Conservation (phyloP, 2,888 invertebrate genomes). For the Julus scandinavius region DNA sequence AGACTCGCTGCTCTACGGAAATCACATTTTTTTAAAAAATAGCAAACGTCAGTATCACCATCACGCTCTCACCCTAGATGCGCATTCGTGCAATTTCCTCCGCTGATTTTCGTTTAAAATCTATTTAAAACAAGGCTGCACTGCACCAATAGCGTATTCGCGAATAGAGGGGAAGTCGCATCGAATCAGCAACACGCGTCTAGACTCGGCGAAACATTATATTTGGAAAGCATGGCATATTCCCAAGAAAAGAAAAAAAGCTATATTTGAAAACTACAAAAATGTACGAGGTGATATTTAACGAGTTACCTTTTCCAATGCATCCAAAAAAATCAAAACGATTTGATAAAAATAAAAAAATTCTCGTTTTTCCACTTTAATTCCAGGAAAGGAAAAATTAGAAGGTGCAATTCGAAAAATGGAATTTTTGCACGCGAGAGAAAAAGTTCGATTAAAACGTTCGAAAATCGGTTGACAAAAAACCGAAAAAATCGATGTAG, state of each 20-base stretch:
- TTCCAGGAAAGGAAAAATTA: neutral
- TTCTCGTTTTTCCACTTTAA: neutral
- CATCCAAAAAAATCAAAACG: neutral
- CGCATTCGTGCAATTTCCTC: neutral
- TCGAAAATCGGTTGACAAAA: neutral
- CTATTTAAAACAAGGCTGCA: slow-evolving; percentile 30
- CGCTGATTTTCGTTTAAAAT: neutral
- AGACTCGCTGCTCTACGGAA: neutral
- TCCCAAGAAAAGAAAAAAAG: slow-evolving; percentile 6
- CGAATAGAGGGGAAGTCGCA: neutral
- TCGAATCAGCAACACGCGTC: slow-evolving; percentile 22
- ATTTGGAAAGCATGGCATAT: slow-evolving; percentile 22
- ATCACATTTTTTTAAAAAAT: neutral
- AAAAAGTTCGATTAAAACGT: neutral
- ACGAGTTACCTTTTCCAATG: neutral
- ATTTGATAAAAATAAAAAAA: neutral
- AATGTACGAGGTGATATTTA: neutral
- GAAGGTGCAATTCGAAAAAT: neutral
- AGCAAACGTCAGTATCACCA: neutral
- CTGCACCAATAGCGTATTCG: neutral
- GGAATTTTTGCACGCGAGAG: neutral
- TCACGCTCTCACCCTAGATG: neutral
- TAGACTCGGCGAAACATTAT: neutral
- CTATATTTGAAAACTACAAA: neutral
- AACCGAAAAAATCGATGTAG: neutral